Evolutionary conservation across 2,888 invertebrate genomes (phyloP).

Genomic region (Thymelicus acteon): DNA sequence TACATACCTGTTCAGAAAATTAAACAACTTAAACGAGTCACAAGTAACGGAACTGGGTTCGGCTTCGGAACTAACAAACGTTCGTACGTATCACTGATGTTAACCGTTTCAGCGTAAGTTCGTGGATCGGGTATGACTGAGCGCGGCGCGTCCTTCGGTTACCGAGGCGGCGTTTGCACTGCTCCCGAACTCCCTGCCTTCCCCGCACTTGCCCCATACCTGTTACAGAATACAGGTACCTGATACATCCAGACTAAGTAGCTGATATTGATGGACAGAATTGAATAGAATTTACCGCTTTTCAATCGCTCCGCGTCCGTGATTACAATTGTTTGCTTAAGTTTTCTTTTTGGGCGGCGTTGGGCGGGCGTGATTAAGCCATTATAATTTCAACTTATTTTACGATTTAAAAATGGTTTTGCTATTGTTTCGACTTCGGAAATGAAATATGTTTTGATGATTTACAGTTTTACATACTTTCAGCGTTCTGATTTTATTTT

Average conservation of each 20-base stretch:
- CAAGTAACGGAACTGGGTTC: neutral
- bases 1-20: conserved; percentile 30
- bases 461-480: too few species aligned
- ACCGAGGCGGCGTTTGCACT: conserved; percentile 71
- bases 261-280: conserved; percentile 78
- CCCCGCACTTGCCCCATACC: conserved; percentile 63
- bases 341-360: conserved; percentile 21
- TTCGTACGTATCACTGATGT: conserved; percentile 28
- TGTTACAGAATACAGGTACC: conserved; percentile 81
- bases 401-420: too few species aligned
- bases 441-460: too few species aligned
- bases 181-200: conserved; percentile 63
- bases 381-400: neutral
- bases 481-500: too few species aligned
- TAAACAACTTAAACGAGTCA: conserved; percentile 8
- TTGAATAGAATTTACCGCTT: conserved; percentile 68
- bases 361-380: conserved; percentile 26
- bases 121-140: conserved; percentile 50
- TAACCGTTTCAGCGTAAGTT: conserved; percentile 46
- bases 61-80: neutral
- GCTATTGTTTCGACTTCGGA: neutral
- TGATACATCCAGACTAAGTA: conserved; percentile 72
- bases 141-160: conserved; percentile 60
- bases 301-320: conserved; percentile 14
- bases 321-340: conserved; percentile 11